phyloP scores from a whole-genome alignment of 2,888 invertebrate species.

The Plagodis pulveraria region DNA sequence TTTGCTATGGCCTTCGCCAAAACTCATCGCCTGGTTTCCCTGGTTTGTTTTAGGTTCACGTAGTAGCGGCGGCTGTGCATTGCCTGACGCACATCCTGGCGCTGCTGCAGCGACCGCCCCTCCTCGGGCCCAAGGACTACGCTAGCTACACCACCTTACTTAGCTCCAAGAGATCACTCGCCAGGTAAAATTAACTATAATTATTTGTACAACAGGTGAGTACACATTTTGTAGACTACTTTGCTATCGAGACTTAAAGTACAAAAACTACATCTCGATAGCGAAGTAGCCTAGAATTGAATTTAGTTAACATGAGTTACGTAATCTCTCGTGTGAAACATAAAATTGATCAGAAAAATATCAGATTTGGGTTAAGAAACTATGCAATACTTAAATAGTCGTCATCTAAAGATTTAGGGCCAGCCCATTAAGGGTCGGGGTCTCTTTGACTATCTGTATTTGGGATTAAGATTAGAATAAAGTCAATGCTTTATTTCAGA shows the following conservation, averaged over 20 bases:
- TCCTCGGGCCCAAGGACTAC: background rate
- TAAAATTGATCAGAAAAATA: too few relatives aligned
- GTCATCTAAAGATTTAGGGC: too few relatives aligned
- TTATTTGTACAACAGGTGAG: background rate
- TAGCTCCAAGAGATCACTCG: background rate
- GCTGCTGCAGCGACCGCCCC: conserved; percentile 46
- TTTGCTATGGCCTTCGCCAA: too few relatives aligned
- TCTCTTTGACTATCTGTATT: background rate
- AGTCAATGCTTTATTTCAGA: conserved; percentile 38
- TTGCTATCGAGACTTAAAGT: too few relatives aligned
- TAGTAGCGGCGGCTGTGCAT: conserved; percentile 59
- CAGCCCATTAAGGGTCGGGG: too few relatives aligned
- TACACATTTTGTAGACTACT: too few relatives aligned
- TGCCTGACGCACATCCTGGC: conserved; percentile 58
- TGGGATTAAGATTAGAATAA: background rate
- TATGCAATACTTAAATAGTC: too few relatives aligned
- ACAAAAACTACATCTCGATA: too few relatives aligned
- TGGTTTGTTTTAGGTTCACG: conserved; percentile 49
- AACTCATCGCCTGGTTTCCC: too few relatives aligned
- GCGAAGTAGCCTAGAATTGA: too few relatives aligned
- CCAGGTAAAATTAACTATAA: background rate
- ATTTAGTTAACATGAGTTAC: too few relatives aligned
- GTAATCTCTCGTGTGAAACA: too few relatives aligned
- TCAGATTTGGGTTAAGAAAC: background rate
- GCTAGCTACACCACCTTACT: background rate